Percentiles rank a stretch among this genome's conserved stretches.
These are phyloP conservation scores for Poecile atricapillus DNA, from an alignment of 2,113 vertebrate genomes.

Conservation along the genomic window DNA sequence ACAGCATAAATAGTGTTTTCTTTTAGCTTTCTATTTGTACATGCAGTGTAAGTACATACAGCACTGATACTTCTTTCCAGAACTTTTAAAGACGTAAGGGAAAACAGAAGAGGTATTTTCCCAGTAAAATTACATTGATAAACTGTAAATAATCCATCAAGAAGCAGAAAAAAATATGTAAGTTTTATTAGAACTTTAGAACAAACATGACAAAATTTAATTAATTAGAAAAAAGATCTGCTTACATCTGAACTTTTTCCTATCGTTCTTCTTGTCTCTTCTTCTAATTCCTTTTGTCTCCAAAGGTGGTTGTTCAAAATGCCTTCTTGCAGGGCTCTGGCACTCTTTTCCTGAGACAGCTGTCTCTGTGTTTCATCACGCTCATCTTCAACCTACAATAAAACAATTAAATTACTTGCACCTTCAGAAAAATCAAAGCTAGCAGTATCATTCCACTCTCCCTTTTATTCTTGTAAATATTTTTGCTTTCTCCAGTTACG, in stretches of 20 bases:
- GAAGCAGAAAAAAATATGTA: background rate
- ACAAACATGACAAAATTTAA: background rate
- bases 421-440: background rate
- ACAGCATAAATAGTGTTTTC: fast-evolving
- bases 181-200: background rate
- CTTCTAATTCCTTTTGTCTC: conserved; percentile 85
- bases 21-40: background rate
- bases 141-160: background rate
- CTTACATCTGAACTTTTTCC: conserved; percentile 80
- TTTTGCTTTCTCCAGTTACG: background rate
- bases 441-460: background rate
- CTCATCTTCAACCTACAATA: conserved; percentile 83
- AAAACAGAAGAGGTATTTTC: background rate
- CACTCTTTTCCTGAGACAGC: conserved; percentile 82
- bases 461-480: background rate
- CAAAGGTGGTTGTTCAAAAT: conserved; percentile 84
- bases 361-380: conserved; percentile 80
- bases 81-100: background rate
- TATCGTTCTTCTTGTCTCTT: conserved; percentile 72
- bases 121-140: background rate
- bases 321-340: conserved; percentile 83
- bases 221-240: background rate
- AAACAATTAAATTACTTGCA: background rate
- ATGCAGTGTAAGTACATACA: background rate
- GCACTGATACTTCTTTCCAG: background rate